These are phyloP conservation scores for Petrocephalus schoutedeni DNA, from an alignment of 2,797 vertebrate species.

Conservation along the genomic window DNA sequence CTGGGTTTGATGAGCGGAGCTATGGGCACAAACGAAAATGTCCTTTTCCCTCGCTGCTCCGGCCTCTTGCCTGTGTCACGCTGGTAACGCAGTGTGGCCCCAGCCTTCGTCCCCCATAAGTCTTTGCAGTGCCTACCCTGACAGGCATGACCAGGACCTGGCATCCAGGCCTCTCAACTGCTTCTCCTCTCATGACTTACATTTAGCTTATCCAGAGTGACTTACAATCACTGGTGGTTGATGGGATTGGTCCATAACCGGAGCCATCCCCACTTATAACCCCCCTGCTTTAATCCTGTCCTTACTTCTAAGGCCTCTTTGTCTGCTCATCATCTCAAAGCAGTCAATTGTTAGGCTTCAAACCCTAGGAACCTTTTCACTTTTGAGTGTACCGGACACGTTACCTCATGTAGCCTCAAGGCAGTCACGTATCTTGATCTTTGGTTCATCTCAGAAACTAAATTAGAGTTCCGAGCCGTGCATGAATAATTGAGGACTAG, in stretches of 20 bases:
- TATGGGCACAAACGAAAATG: not conserved
- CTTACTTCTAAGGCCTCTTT: not conserved
- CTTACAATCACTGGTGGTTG: too few relatives aligned
- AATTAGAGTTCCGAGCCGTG: not conserved
- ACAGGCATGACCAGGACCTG: not conserved
- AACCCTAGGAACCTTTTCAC: not conserved
- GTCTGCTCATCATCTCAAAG: not conserved
- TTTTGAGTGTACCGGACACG: not conserved
- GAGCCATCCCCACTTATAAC: not conserved
- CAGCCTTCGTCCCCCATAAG: not conserved
- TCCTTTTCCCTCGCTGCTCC: not conserved
- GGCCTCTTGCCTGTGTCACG: not conserved
- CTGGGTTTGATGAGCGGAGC: constrained; percentile 10
- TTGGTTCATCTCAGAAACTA: not conserved
- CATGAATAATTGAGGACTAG: not conserved
- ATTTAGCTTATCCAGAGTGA: too few relatives aligned
- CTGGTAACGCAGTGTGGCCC: not conserved
- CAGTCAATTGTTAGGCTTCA: not conserved
- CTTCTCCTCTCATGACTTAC: not conserved
- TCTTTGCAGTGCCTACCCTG: not conserved
- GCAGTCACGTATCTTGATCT: not conserved
- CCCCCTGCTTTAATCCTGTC: not conserved
- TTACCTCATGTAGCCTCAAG: not conserved
- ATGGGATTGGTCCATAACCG: too few relatives aligned
- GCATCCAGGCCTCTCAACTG: not conserved